Conservation (phyloP, 1,140 invertebrate species). For the Camponotus pennsylvanicus region DNA sequence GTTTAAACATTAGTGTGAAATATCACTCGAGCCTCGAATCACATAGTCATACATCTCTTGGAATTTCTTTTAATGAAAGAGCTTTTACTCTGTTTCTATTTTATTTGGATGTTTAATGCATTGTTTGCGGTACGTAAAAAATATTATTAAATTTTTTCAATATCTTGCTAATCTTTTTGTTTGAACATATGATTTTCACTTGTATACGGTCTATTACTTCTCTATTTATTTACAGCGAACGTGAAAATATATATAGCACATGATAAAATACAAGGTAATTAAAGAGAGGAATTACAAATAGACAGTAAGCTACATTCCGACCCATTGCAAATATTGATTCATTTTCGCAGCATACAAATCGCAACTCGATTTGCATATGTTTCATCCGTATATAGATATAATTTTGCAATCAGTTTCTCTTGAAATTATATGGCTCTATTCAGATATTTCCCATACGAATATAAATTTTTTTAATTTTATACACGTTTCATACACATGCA, state of each 20-base stretch:
- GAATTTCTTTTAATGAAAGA: constrained; percentile 41
- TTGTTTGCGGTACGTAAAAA: background rate
- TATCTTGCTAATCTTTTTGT: background rate
- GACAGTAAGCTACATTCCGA: background rate
- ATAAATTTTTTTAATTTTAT: background rate
- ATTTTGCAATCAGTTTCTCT: constrained; percentile 28
- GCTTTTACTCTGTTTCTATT: background rate
- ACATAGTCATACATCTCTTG: background rate
- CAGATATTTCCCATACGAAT: background rate
- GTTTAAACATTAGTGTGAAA: constrained; percentile 49
- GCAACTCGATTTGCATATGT: constrained; percentile 28
- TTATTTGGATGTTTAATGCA: background rate
- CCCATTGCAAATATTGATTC: constrained; percentile 22
- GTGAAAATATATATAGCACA: background rate
- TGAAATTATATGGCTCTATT: background rate
- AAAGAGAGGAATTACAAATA: constrained; percentile 24
- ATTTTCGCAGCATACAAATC: constrained; percentile 43
- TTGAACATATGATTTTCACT: too few relatives aligned
- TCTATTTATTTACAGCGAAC: background rate
- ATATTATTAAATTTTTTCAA: background rate
- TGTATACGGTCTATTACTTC: background rate
- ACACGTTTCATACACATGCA: background rate
- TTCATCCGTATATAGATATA: constrained; percentile 6
- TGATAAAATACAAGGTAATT: constrained; percentile 39
- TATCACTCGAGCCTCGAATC: constrained; percentile 19